These are phyloP conservation scores for Anthrax anthrax DNA, from an alignment of 2,888 invertebrate species.

Conservation along the genomic window DNA sequence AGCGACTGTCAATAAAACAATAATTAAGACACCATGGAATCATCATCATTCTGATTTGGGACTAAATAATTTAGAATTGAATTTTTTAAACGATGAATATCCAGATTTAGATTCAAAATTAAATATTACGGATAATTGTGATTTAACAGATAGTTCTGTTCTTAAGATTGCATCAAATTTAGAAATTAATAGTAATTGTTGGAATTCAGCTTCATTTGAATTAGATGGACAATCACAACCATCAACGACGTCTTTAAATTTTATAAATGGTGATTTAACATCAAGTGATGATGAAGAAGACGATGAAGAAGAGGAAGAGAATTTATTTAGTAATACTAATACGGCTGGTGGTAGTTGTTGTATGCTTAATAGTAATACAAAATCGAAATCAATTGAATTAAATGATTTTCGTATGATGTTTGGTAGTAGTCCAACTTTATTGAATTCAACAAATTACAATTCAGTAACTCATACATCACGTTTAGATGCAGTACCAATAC, in stretches of 20 bases:
- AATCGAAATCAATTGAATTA: constrained; percentile 14
- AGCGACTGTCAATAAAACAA: constrained; percentile 5
- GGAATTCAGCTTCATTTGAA: constrained; percentile 7
- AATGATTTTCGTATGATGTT: constrained; percentile 16
- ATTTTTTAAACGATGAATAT: constrained; percentile 14
- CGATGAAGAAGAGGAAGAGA: constrained; percentile 8
- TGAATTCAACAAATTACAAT: constrained; percentile 13
- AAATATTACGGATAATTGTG: constrained; percentile 2
- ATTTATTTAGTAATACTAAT: not conserved
- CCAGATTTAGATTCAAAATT: constrained; percentile 10
- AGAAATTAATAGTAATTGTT: constrained; percentile 13
- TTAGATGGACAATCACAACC: constrained; percentile 5
- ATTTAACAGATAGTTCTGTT: constrained; percentile 9
- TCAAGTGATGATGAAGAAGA: constrained; percentile 11
- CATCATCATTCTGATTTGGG: constrained; percentile 15
- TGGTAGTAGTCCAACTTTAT: constrained; percentile 16
- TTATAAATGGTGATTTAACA: constrained; percentile 12
- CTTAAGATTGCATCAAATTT: constrained; percentile 15
- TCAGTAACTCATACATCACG: constrained; percentile 13
- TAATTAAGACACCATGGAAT: constrained; percentile 11
- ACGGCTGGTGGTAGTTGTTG: constrained; percentile 8
- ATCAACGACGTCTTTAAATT: constrained; percentile 12
- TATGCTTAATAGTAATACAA: constrained; percentile 11
- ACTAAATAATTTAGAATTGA: constrained; percentile 15
- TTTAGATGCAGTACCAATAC: constrained; percentile 15